Evolutionary conservation across 2,797 vertebrate species (phyloP), one percentile per base, ranked within the genome.

Genomic region (Schizothorax lantsangensis): DNA sequence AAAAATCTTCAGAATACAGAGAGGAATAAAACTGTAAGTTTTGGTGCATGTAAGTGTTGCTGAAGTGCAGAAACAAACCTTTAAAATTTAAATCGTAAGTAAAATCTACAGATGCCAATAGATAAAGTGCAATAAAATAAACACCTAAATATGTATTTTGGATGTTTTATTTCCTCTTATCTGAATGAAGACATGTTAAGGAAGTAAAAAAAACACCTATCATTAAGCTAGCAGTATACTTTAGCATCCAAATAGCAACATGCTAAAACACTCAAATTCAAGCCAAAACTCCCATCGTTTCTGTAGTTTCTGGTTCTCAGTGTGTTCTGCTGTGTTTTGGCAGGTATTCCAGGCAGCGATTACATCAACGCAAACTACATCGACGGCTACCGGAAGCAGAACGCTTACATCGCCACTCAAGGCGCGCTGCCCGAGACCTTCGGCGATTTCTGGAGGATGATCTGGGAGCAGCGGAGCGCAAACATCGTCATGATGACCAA

Each of bases 401-500:
- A 99, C 7, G 98, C 98, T 9, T 99, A 99, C 88, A 99, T 99
- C 43, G 98, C 98, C 89, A 99, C 98, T 0, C 98, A 99, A 90
- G 98, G 98, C 2, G 93, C 98, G 19, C 93, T 99, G 86, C 98
- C 98, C 0, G 98, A 99, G 95, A 99, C 98, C 0, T 99, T 99
- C 49, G 97, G 98, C 30, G 98, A 99, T 91, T 99, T 99, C 93
- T 99, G 98, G 98, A 97, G 98, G 92, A 99, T 99, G 98, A 97
- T 99, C 91, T 99, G 98, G 98, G 98, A 99, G 19, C 98, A 99
- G 88, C 95, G 97, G 79, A 98, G 97, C n/a, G 97, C 97, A 84
- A 98, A 97, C 45, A 93, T 99, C 0, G 98, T 99, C 91, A 99
- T 99, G 98, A 99, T 99, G 98, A 99, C 98, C 84, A 99, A 99